Conservation (phyloP, 2,888 invertebrate species). For the Parascotia fuliginaria region DNA sequence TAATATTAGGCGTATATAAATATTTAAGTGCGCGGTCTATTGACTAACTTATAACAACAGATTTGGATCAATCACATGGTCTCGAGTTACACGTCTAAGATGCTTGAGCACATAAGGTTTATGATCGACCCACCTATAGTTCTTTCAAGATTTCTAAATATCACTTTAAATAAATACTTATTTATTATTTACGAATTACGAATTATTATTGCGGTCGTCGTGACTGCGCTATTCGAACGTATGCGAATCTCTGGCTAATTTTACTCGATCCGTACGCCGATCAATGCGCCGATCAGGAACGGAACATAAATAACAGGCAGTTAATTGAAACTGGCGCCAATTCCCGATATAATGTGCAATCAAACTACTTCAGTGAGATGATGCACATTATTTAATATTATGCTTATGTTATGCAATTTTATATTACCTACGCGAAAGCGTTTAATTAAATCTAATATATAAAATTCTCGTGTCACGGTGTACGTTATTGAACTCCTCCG, state of each 20-base stretch:
- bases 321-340: slow-evolving; percentile 75
- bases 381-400: slow-evolving; percentile 41
- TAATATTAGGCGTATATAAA: too few relatives aligned
- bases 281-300: slow-evolving; percentile 69
- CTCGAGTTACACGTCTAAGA: slow-evolving; percentile 13
- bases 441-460: too few relatives aligned
- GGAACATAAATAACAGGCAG: slow-evolving; percentile 70
- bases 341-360: slow-evolving; percentile 63
- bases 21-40: too few relatives aligned
- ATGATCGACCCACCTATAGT: slow-evolving; percentile 18
- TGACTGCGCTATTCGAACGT: slow-evolving; percentile 63
- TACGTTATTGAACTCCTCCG: too few relatives aligned
- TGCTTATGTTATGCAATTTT: slow-evolving; percentile 29
- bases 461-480: too few relatives aligned
- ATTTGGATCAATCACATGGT: slow-evolving; percentile 3
- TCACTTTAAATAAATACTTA: background rate
- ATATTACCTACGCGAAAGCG: slow-evolving; percentile 4
- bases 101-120: slow-evolving; percentile 7
- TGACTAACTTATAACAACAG: too few relatives aligned
- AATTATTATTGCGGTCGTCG: slow-evolving; percentile 61
- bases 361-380: slow-evolving; percentile 58
- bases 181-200: slow-evolving; percentile 4
- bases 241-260: slow-evolving; percentile 71
- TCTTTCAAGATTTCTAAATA: slow-evolving; percentile 1
- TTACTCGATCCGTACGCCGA: slow-evolving; percentile 64